Conservation (phyloP, 2,797 vertebrate genomes). For the Ibycter americanus region DNA sequence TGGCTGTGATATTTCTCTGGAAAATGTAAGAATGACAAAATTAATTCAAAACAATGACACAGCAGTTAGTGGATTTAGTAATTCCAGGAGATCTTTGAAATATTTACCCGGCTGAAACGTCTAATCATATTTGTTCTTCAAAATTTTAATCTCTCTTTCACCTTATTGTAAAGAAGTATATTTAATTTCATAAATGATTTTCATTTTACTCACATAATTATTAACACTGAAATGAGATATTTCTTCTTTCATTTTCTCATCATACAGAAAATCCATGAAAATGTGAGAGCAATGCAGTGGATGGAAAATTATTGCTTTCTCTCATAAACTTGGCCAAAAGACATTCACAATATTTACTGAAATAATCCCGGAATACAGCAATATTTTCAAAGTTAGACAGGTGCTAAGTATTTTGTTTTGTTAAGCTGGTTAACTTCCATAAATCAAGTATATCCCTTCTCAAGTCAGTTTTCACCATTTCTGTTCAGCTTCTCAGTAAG, state of each 20-base stretch:
- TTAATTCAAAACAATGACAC: background rate
- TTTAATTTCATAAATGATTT: background rate
- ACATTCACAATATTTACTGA: background rate
- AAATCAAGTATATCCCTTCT: background rate
- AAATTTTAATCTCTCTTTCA: background rate
- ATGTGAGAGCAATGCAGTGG: background rate
- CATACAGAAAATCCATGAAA: slow-evolving; percentile 34
- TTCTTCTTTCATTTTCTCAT: slow-evolving; percentile 8
- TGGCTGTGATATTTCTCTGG: background rate
- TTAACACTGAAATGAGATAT: background rate
- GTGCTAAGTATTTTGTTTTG: slow-evolving; percentile 15
- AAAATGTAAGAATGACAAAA: background rate
- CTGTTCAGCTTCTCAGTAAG: background rate
- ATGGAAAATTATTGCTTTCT: slow-evolving; percentile 19
- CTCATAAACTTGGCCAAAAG: background rate
- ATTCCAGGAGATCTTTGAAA: background rate
- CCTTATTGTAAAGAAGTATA: background rate
- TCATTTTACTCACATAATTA: background rate
- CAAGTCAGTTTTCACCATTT: background rate
- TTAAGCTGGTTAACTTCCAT: background rate
- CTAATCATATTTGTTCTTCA: background rate
- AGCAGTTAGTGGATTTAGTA: background rate
- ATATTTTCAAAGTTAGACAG: slow-evolving; percentile 6
- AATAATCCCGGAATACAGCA: background rate
- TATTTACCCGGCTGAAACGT: background rate